These are phyloP conservation scores for Cyprinella venusta DNA, from an alignment of 2,797 vertebrate species.

Conservation along the genomic window DNA sequence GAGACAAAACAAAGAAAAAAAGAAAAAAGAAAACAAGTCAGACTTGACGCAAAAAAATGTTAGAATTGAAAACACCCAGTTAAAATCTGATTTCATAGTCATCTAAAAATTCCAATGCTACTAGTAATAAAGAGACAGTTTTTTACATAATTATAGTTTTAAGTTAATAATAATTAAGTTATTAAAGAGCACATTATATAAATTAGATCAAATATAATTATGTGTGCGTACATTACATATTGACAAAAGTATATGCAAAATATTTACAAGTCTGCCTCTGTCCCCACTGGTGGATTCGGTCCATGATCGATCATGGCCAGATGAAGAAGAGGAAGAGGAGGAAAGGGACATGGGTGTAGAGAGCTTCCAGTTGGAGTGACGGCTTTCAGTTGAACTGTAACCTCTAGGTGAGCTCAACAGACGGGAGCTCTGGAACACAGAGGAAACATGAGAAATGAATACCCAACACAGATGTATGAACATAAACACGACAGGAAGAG, in stretches of 20 bases:
- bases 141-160: not conserved
- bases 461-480: not conserved
- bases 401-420: slow-evolving; percentile 80
- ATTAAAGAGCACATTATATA: not conserved
- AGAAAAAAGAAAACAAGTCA: not conserved
- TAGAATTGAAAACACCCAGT: not conserved
- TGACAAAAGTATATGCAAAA: not conserved
- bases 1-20: not conserved
- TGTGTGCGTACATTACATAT: too few relatives aligned
- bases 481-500: not conserved
- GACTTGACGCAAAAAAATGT: not conserved
- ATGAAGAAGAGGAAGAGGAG: slow-evolving; percentile 58
- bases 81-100: not conserved
- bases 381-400: slow-evolving; percentile 78
- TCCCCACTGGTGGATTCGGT: slow-evolving; percentile 78
- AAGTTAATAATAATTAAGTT: not conserved
- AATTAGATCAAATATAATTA: not conserved
- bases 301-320: slow-evolving; percentile 78
- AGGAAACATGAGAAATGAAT: not conserved
- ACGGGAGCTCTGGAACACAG: slow-evolving; percentile 73
- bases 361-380: slow-evolving; percentile 82
- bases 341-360: slow-evolving; percentile 76
- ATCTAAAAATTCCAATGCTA: not conserved
- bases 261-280: slow-evolving; percentile 84
- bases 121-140: not conserved